Evolutionary conservation across 1,140 invertebrate species (phyloP).

Genomic region (Aphelenchoides fujianensis): DNA sequence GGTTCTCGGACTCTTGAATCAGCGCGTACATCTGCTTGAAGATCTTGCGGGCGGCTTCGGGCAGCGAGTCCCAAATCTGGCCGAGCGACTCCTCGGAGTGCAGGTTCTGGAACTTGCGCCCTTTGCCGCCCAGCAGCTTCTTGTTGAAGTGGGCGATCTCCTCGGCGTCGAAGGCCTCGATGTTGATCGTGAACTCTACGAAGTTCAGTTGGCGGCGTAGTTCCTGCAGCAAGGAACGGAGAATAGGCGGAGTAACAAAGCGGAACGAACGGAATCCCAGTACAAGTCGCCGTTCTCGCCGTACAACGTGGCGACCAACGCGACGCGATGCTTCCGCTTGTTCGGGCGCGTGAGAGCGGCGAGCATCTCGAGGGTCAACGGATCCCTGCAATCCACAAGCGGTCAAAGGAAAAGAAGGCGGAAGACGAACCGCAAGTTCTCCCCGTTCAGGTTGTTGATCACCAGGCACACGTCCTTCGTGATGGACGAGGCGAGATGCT

Average conservation of each 20-base stretch:
- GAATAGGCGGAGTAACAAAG: neutral
- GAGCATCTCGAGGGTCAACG: neutral
- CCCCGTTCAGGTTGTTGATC: constrained; percentile 18
- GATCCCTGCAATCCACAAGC: constrained; percentile 19
- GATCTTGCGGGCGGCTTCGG: constrained; percentile 5
- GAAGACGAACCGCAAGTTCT: constrained; percentile 17
- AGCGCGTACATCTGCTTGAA: constrained; percentile 9
- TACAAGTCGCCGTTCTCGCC: constrained; percentile 9
- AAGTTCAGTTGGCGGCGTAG: too few relatives aligned
- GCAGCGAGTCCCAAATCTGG: constrained; percentile 23
- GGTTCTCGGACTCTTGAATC: constrained; percentile 3
- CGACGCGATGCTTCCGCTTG: constrained; percentile 7
- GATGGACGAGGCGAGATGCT: constrained; percentile 3
- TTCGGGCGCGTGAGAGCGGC: neutral
- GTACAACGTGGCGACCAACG: constrained; percentile 13
- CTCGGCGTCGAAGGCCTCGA: neutral
- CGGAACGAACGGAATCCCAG: constrained; percentile 20
- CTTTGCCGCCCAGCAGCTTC: neutral
- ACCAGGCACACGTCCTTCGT: constrained; percentile 4
- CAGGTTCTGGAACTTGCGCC: neutral
- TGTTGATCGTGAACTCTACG: constrained; percentile 25
- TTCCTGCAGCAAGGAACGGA: neutral
- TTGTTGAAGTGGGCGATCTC: constrained; percentile 11
- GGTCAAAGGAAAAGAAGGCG: too few relatives aligned
- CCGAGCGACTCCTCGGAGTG: constrained; percentile 20